Conservation (phyloP, 2,113 vertebrate species). For the Dasyurus viverrinus region DNA sequence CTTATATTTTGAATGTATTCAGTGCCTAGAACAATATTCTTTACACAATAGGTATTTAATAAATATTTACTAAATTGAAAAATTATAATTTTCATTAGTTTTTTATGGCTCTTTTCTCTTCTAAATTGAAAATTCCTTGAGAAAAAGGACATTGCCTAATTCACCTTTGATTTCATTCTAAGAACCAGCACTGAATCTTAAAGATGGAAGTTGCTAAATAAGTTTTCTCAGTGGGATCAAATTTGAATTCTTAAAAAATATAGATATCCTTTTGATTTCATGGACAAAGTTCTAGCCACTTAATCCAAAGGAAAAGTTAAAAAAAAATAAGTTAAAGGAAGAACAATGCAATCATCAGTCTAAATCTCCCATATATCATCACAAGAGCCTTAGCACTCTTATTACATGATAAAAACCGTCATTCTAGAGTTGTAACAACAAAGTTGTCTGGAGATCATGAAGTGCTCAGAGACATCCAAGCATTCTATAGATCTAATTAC, state of each 20-base stretch:
- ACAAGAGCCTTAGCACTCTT: background rate
- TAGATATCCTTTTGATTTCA: background rate
- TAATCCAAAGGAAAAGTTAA: background rate
- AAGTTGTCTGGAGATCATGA: background rate
- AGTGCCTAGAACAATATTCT: background rate
- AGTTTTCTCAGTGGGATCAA: background rate
- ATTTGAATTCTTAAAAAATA: background rate
- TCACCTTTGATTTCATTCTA: background rate
- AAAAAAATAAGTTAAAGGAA: background rate
- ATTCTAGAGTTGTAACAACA: background rate
- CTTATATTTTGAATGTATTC: background rate
- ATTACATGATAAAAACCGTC: background rate
- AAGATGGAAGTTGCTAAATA: background rate
- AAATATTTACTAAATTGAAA: background rate
- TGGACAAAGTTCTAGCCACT: background rate
- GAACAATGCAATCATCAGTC: background rate
- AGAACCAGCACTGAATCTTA: background rate
- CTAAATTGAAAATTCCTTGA: background rate
- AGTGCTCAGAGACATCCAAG: background rate
- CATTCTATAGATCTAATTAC: background rate
- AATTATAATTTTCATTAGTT: background rate
- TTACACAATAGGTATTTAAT: background rate
- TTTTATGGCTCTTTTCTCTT: background rate
- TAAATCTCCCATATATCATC: background rate
- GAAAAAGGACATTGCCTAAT: background rate